Conservation (phyloP, 2,888 invertebrate genomes). For the Nematopogon swammerdamellus region DNA sequence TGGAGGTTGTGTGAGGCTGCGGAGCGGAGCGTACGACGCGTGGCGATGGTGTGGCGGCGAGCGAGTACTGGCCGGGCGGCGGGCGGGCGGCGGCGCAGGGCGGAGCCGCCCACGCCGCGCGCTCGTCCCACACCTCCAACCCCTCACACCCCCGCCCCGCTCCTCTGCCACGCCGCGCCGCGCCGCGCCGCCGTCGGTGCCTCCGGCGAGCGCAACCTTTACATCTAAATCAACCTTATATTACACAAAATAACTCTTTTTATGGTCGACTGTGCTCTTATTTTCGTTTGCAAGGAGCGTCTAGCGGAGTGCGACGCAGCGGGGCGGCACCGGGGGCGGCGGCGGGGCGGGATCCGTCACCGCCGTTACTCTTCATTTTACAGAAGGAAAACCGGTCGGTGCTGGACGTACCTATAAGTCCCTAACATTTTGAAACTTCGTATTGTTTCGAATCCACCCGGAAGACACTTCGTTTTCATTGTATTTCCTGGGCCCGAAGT, state of each 20-base stretch:
- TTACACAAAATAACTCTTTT: neutral
- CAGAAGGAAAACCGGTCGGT: too few species aligned
- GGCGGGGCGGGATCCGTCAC: too few species aligned
- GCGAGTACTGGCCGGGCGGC: neutral
- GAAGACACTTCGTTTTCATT: too few species aligned
- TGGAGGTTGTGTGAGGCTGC: neutral
- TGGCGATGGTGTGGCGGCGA: neutral
- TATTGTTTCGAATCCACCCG: too few species aligned
- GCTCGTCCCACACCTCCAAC: neutral
- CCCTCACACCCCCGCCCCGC: neutral
- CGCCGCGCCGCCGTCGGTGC: neutral
- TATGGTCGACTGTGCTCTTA: neutral
- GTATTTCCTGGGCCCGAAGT: too few species aligned
- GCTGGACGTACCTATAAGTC: too few species aligned
- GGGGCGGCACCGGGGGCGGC: too few species aligned
- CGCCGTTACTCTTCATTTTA: too few species aligned
- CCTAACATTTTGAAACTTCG: too few species aligned
- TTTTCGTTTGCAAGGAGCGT: neutral
- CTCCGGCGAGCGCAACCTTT: neutral
- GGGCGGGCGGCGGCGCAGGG: neutral
- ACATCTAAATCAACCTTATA: neutral
- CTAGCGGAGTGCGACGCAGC: too few species aligned
- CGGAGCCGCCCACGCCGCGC: neutral
- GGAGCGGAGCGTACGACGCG: neutral
- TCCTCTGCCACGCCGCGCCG: neutral